phyloP scores from a whole-genome alignment of 2,888 invertebrate genomes.

The Dorcus hopei region DNA sequence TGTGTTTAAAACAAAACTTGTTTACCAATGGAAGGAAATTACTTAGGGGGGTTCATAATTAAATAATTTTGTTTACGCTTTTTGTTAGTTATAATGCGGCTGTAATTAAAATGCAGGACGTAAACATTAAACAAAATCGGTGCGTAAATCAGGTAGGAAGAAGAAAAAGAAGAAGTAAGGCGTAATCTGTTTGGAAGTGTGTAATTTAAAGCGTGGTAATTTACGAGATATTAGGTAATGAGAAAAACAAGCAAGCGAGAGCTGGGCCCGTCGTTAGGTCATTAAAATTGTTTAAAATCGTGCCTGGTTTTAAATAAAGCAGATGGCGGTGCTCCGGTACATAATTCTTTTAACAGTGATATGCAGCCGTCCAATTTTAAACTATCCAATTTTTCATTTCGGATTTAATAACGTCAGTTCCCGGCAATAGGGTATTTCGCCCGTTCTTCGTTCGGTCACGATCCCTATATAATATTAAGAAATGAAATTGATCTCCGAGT shows the following conservation, averaged over 20 bases:
- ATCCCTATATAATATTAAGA: slow-evolving; percentile 49
- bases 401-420: slow-evolving; percentile 51
- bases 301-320: slow-evolving; percentile 19
- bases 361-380: slow-evolving; percentile 47
- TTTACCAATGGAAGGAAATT: no score
- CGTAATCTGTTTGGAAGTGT: no score
- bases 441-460: slow-evolving; percentile 45
- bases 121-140: no score
- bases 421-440: slow-evolving; percentile 40
- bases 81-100: no score
- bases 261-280: not conserved
- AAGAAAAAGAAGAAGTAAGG: no score
- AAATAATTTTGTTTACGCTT: no score
- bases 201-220: not conserved
- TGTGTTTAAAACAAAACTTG: no score
- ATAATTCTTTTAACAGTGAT: slow-evolving; percentile 38
- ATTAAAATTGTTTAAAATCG: not conserved
- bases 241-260: not conserved
- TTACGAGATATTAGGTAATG: not conserved
- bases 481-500: slow-evolving; percentile 48
- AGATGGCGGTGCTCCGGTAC: slow-evolving; percentile 40
- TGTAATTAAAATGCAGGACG: no score
- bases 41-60: no score
- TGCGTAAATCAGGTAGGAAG: no score
- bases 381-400: slow-evolving; percentile 52